Percentiles rank a stretch among this genome's conserved stretches.
phyloP scores from a whole-genome alignment of 1,140 invertebrate species.

The Drosophila bifasciata region DNA sequence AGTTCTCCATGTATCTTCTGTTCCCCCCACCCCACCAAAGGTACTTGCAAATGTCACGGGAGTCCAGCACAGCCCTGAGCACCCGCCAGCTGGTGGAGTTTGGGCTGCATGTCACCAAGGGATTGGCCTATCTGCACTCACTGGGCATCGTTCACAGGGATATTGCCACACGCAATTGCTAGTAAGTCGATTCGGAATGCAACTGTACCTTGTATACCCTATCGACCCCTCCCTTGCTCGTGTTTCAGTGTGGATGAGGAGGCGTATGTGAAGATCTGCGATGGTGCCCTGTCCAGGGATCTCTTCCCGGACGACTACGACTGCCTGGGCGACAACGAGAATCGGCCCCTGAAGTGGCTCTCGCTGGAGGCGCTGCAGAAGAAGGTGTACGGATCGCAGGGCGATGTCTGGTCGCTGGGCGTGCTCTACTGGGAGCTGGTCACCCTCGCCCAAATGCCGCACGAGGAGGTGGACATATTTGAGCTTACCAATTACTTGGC shows the following conservation, averaged over 20 bases:
- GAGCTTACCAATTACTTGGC: slow-evolving; percentile 94
- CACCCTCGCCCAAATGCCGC: slow-evolving; percentile 87
- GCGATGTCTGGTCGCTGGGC: slow-evolving; percentile 92
- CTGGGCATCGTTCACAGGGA: slow-evolving; percentile 95
- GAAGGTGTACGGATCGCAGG: slow-evolving; percentile 84
- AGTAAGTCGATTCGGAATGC: slow-evolving; percentile 90
- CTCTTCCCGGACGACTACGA: slow-evolving; percentile 98
- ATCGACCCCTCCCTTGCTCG: background rate
- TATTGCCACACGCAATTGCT: slow-evolving; percentile 94
- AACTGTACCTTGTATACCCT: no score
- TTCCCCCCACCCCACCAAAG: slow-evolving; percentile 83
- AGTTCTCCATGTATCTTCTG: background rate
- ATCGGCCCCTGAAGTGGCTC: slow-evolving; percentile 97
- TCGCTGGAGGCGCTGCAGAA: slow-evolving; percentile 94
- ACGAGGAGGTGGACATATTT: slow-evolving; percentile 95
- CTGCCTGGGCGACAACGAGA: slow-evolving; percentile 97
- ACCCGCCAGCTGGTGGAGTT: slow-evolving; percentile 95
- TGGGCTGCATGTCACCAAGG: slow-evolving; percentile 93
- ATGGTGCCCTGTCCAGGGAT: slow-evolving; percentile 95
- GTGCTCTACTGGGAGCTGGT: slow-evolving; percentile 97
- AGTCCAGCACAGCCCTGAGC: slow-evolving; percentile 86
- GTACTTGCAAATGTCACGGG: slow-evolving; percentile 88
- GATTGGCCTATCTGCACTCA: slow-evolving; percentile 94
- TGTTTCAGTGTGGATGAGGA: slow-evolving; percentile 91
- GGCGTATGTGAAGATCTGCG: slow-evolving; percentile 93